These are phyloP conservation scores for Pteronotus mesoamericanus DNA, from an alignment of 2,797 vertebrate species.

Conservation along the genomic window DNA sequence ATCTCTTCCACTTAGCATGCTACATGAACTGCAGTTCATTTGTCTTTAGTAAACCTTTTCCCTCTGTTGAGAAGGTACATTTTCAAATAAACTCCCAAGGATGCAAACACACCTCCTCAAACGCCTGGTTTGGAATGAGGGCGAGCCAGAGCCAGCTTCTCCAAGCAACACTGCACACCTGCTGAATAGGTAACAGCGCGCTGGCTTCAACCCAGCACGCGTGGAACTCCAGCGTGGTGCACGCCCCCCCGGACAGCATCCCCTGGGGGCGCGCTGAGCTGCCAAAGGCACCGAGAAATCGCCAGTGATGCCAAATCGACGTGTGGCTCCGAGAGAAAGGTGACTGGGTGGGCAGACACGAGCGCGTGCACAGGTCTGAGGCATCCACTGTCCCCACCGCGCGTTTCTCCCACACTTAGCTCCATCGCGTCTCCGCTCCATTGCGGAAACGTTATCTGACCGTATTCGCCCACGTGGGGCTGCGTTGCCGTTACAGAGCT, in stretches of 20 bases:
- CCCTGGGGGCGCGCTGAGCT: background rate
- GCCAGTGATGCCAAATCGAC: background rate
- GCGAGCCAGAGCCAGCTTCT: background rate
- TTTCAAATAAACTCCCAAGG: background rate
- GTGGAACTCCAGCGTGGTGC: rapidly evolving
- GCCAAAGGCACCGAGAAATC: background rate
- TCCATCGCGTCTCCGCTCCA: background rate
- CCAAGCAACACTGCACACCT: rapidly evolving
- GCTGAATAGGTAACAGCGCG: background rate
- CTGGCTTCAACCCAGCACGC: background rate
- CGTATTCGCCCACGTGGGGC: background rate
- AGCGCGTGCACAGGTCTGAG: background rate
- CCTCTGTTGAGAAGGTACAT: background rate
- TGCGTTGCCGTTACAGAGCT: background rate
- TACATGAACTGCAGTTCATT: rapidly evolving
- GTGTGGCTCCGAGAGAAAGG: background rate
- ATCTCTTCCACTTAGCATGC: no score
- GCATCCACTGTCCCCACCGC: no score
- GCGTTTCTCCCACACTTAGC: no score
- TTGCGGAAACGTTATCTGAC: background rate
- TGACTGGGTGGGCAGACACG: background rate
- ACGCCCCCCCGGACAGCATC: background rate
- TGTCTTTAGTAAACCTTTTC: background rate
- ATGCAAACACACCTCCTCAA: background rate
- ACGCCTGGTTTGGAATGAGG: background rate